Evolutionary conservation across 37 sponge, comb jelly and placozoan species (phyloP).

Genomic region (Theonella swinhoei): DNA sequence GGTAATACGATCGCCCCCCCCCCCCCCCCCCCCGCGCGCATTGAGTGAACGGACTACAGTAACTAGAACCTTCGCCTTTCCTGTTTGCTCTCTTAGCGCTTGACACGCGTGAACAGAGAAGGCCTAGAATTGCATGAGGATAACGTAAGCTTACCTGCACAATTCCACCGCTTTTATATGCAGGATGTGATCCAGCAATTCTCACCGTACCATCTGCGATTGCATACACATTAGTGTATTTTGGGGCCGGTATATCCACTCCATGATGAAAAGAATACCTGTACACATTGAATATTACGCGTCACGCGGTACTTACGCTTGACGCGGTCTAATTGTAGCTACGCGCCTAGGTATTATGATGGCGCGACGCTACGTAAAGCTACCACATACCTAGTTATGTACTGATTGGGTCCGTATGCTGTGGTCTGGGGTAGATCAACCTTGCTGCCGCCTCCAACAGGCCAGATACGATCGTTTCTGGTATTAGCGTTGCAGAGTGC

Average conservation of each 20-base stretch:
- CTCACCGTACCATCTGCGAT: slow-evolving; percentile 5
- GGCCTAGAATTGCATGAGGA: too few relatives aligned
- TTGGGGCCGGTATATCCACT: slow-evolving; percentile 1
- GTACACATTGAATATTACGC: not conserved
- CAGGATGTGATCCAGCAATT: not conserved
- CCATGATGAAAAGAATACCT: slow-evolving; percentile 24
- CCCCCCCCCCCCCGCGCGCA: too few relatives aligned
- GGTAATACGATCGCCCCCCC: too few relatives aligned
- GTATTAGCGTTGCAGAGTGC: not conserved
- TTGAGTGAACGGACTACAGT: too few relatives aligned
- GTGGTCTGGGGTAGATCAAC: not conserved
- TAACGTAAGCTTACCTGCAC: slow-evolving; percentile 18
- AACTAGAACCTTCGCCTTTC: too few relatives aligned
- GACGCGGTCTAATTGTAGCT: too few relatives aligned
- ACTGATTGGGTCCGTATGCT: not conserved
- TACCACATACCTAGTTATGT: not conserved
- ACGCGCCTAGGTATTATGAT: not conserved
- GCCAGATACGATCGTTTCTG: slow-evolving; percentile 9
- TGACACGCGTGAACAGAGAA: too few relatives aligned
- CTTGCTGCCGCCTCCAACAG: not conserved
- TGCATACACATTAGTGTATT: not conserved
- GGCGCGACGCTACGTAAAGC: not conserved
- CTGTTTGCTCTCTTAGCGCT: too few relatives aligned
- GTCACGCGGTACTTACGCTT: too few relatives aligned
- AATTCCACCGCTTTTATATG: not conserved